Evolutionary conservation across 2,888 invertebrate species (phyloP), one percentile per base, ranked within the genome.

Genomic region (Caenorhabditis zanzibari): DNA sequence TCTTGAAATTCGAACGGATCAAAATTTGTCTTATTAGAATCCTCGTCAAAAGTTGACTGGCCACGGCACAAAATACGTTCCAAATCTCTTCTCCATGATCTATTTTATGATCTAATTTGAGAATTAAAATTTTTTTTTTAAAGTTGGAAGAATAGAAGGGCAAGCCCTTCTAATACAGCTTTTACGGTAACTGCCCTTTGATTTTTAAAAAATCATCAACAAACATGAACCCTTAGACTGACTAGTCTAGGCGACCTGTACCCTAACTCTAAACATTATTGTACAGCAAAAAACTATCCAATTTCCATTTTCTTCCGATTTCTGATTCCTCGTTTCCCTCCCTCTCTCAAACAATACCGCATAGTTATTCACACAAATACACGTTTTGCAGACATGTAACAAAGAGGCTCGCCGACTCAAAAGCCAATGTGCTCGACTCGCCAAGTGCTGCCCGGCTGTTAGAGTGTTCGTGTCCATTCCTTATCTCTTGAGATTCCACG

Each of bases 361-460:
- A 68, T 76, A 68, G 76, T 76, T 76, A 75, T 26, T 28, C 58
- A 58, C 24, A 44, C 24, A 41, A 56, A 47, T 69, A 61, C 77
- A 54, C 58, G 54, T 66, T 79, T 54, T 83, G 22, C 74, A 84
- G 84, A 84, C 84, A 52, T 86, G 86, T 59, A 82, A 83, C 71
- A 85, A 85, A 66, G 86, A 86, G 47, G 86, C 85, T 75, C 81
- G 85, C 38, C 75, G 76, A 77, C 76, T 85, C 44, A 77, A 83
- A 71, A 81, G 75, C 81, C 86, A 86, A 58, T 86, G 86, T 52
- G 76, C 85, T 41, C 82, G 85, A 73, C 71, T 86, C 41, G 85
- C 86, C 49, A 86, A 86, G 71, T 86, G 86, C 59, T 86, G 86
- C 44, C 80, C 83, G 38, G 83, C 81, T 16, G 86, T 81, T 49